These are phyloP conservation scores for Brachionus angularis DNA, from an alignment of 1,140 invertebrate species.

Conservation along the genomic window DNA sequence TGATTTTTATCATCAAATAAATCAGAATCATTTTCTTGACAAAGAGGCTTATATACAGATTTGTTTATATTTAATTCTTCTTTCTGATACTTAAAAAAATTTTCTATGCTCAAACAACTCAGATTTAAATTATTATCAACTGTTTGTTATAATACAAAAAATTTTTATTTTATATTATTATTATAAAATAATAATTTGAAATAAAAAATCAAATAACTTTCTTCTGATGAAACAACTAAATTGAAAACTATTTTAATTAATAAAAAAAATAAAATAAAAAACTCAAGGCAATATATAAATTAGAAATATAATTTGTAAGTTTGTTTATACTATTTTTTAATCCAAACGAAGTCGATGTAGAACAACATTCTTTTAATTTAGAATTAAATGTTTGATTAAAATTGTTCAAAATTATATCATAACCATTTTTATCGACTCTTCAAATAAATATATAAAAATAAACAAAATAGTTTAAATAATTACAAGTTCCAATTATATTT, in stretches of 20 bases:
- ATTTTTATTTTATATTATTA: too few relatives aligned
- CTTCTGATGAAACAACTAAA: too few relatives aligned
- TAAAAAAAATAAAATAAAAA: too few relatives aligned
- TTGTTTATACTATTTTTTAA: background rate
- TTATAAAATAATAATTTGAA: too few relatives aligned
- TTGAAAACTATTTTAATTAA: too few relatives aligned
- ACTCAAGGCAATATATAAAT: too few relatives aligned
- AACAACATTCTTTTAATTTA: background rate
- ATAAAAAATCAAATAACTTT: too few relatives aligned
- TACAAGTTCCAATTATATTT: background rate
- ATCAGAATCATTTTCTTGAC: background rate
- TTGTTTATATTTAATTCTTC: background rate
- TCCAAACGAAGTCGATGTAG: background rate
- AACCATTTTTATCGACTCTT: slow-evolving; percentile 39
- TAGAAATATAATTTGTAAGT: too few relatives aligned
- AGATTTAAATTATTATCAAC: slow-evolving; percentile 8
- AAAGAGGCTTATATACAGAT: background rate
- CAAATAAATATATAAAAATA: background rate
- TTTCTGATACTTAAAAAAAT: slow-evolving; percentile 14
- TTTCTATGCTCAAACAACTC: background rate
- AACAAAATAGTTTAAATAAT: background rate
- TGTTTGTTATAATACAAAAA: too few relatives aligned
- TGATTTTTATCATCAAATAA: slow-evolving; percentile 1
- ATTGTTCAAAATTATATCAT: background rate
- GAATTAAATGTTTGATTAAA: slow-evolving; percentile 2